These are phyloP conservation scores for Himalopsyche phryganea DNA, from an alignment of 1,140 invertebrate species.

Conservation along the genomic window DNA sequence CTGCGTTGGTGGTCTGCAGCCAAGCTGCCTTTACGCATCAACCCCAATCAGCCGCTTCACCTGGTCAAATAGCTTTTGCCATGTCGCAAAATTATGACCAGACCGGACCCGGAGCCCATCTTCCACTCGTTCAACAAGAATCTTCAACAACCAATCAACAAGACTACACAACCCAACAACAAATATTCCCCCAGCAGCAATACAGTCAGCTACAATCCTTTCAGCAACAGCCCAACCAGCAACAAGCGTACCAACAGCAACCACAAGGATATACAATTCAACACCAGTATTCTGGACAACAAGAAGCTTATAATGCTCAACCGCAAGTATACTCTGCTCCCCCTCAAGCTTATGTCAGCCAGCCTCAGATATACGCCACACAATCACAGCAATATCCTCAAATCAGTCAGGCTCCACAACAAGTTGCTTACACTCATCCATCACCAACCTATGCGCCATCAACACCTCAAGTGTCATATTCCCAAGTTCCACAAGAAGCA, in stretches of 20 bases:
- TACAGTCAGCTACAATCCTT: slow-evolving; percentile 5
- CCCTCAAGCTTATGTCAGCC: neutral
- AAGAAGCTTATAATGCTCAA: slow-evolving; percentile 5
- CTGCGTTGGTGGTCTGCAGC: slow-evolving; percentile 4
- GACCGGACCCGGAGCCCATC: slow-evolving; percentile 45
- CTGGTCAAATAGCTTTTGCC: slow-evolving; percentile 44
- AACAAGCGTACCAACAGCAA: neutral
- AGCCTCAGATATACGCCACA: neutral
- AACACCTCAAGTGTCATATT: neutral
- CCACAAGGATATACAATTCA: too few relatives aligned
- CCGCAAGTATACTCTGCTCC: neutral
- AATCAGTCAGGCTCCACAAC: neutral
- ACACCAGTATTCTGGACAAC: slow-evolving; percentile 5
- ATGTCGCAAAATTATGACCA: slow-evolving; percentile 50
- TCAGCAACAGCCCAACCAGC: slow-evolving; percentile 5
- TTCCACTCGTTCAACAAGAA: neutral
- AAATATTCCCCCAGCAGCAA: neutral
- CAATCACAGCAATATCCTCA: neutral
- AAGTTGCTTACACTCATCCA: neutral
- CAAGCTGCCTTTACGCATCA: slow-evolving; percentile 6
- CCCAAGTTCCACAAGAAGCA: neutral
- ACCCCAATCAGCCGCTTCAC: slow-evolving; percentile 41
- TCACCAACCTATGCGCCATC: neutral
- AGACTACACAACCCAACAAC: neutral
- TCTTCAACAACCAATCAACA: slow-evolving; percentile 6